A percentile compares a stretch with the other conserved stretches of the same genome.
phyloP scores from a whole-genome alignment of 2,888 invertebrate genomes.

The Caenorhabditis wallacei region DNA sequence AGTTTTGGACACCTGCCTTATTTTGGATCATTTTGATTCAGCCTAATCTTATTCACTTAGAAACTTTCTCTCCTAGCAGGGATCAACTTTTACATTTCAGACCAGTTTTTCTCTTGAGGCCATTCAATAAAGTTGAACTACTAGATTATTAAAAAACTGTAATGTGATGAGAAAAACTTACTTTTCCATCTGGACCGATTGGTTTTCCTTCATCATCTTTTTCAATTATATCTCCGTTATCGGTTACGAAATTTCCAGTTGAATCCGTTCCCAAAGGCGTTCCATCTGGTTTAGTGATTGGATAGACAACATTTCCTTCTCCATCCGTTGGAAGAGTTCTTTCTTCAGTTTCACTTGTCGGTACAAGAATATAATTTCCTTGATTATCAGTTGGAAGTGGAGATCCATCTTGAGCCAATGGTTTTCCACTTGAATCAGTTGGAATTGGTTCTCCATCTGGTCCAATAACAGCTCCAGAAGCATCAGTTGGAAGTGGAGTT shows the following conservation, averaged over 20 bases:
- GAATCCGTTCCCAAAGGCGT: constrained; percentile 16
- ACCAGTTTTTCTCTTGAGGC: too few species aligned
- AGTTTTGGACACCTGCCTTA: too few species aligned
- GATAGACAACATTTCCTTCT: constrained; percentile 6
- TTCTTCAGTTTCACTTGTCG: constrained; percentile 13
- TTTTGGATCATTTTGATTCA: too few species aligned
- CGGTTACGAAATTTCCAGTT: constrained; percentile 40
- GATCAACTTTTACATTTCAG: too few species aligned
- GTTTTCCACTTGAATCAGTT: constrained; percentile 60
- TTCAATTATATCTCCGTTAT: constrained; percentile 21
- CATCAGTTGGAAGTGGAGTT: constrained; percentile 54
- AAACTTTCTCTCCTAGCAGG: too few species aligned
- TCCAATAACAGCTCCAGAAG: constrained; percentile 46
- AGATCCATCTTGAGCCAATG: constrained; percentile 60
- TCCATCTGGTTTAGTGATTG: constrained; percentile 8
- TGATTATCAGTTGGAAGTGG: constrained; percentile 59
- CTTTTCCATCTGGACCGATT: constrained; percentile 10
- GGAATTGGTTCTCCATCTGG: constrained; percentile 53
- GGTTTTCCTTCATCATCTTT: constrained; percentile 40
- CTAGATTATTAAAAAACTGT: too few species aligned
- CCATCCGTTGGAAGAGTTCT: constrained; percentile 4
- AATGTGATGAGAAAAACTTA: neutral
- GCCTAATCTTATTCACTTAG: too few species aligned
- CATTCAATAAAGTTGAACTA: too few species aligned
- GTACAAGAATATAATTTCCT: constrained; percentile 52